Base-by-base conservation (phyloP, 2,797 vertebrate genomes). In the Sebastes nivosus region DNA sequence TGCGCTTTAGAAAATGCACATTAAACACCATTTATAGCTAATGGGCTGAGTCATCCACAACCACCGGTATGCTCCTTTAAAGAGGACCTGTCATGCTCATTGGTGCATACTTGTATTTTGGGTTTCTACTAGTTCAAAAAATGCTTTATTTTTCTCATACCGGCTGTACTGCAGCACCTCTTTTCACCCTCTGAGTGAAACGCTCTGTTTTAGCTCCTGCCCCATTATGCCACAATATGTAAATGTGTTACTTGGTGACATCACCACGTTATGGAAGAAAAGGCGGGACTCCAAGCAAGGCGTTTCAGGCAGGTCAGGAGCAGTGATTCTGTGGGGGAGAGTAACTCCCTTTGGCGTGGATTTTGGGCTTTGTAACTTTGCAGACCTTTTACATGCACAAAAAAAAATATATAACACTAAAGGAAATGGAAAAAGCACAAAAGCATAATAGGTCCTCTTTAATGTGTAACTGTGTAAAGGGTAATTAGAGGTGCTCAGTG, bases 401-500 rank as follows among this genome's bases (percentile, higher is more conserved):
- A 54, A n/a, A 22, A 54, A 54, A 54, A 3, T 8, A 50, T 50
- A 20, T 22, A 54, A 54, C 50, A 22, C 50, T n/a, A 54, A 54
- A 54, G 50, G n/a, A 54, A n/a, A 22, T 9, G n/a, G 50, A 54
- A 54, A 54, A 54, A 50, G 16, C 46, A 50, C 46, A 50, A 50
- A 54, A 54, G n/a, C 50, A 54, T 54, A 54, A 54, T 54, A 22
- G n/a, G 8, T 54, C 50, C 50, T 54, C 50, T 54, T 54, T 54
- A 73, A 75, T 66, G 79, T 90, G 82, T 58, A 80, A 61, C 67
- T 75, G 79, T 80, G 80, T 81, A 64, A 61, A 85, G 82, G 81
- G 65, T 88, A 88, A 88, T 90, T 89, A 88, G 87, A 91, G 86
- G 70, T 77, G 77, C 68, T 87, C 71, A 24, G 83, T 85, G 77